Percentiles rank a stretch among this genome's conserved stretches.
Conservation (phyloP, 2,113 vertebrate species). For the Aleadryas rufinucha region DNA sequence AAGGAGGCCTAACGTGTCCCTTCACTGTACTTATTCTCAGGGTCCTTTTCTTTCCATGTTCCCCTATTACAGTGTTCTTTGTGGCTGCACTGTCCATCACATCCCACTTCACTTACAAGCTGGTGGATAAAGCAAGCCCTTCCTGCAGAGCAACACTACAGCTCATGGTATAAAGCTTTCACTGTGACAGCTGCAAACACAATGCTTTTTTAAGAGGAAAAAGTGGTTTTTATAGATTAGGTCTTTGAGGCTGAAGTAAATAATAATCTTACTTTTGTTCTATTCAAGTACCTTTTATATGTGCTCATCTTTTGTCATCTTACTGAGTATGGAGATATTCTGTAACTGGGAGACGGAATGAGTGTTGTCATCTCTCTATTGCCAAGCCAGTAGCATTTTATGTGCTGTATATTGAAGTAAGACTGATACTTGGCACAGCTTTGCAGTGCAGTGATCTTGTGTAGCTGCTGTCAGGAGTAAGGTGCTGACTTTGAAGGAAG, state of each 20-base stretch:
- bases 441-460: not conserved
- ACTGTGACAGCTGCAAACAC: not conserved
- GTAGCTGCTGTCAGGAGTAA: not conserved
- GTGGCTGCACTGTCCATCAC: not conserved
- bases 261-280: not conserved
- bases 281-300: not conserved
- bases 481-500: not conserved
- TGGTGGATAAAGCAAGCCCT: not conserved
- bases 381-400: not conserved
- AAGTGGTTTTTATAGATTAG: not conserved
- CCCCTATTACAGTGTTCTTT: not conserved
- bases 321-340: not conserved
- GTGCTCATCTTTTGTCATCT: not conserved
- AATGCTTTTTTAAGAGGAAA: not conserved
- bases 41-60: not conserved
- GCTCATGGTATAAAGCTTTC: not conserved
- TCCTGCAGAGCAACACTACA: not conserved
- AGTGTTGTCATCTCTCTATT: not conserved
- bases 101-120: not conserved
- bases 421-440: not conserved
- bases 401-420: not conserved
- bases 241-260: not conserved
- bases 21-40: not conserved
- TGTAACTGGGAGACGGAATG: not conserved
- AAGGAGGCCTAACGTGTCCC: not conserved